A percentile compares a stretch with the other conserved stretches of the same genome.
phyloP scores from a whole-genome alignment of 1,140 invertebrate genomes.

The Paraescarpia echinospica region DNA sequence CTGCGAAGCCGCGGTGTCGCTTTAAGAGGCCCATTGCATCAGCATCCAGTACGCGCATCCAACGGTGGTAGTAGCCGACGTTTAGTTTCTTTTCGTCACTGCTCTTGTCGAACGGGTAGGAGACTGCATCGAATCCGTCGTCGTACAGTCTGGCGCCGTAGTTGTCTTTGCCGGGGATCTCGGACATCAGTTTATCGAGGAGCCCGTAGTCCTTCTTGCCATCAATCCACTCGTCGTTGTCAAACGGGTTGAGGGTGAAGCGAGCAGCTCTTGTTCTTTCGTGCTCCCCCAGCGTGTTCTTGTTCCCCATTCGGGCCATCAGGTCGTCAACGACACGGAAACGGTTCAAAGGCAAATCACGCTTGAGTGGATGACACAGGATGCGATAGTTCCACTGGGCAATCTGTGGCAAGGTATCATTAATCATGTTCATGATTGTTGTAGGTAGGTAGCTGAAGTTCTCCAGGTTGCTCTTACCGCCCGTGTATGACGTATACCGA shows the following conservation, averaged over 20 bases:
- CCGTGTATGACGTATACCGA: constrained; percentile 23
- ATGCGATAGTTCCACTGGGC: constrained; percentile 20
- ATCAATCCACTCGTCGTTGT: neutral
- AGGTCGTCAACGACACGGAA: constrained; percentile 7
- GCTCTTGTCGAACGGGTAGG: neutral
- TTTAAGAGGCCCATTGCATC: constrained; percentile 3
- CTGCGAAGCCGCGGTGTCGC: constrained; percentile 27
- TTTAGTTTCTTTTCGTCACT: too few relatives aligned
- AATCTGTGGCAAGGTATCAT: neutral
- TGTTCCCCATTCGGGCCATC: neutral
- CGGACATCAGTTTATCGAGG: constrained; percentile 24
- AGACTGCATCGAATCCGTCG: neutral
- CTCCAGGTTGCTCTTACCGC: neutral
- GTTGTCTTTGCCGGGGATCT: constrained; percentile 25
- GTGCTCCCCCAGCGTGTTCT: neutral
- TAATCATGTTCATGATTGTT: constrained; percentile 7
- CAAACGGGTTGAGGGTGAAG: constrained; percentile 1
- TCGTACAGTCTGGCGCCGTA: neutral
- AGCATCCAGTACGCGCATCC: neutral
- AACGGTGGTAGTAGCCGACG: too few relatives aligned
- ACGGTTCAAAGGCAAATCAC: neutral
- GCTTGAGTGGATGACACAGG: neutral
- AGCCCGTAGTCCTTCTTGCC: neutral
- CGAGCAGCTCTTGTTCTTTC: neutral
- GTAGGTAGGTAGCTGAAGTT: constrained; percentile 8